Base-by-base conservation (phyloP, 2,888 invertebrate species). In the Eristalis tenax region DNA sequence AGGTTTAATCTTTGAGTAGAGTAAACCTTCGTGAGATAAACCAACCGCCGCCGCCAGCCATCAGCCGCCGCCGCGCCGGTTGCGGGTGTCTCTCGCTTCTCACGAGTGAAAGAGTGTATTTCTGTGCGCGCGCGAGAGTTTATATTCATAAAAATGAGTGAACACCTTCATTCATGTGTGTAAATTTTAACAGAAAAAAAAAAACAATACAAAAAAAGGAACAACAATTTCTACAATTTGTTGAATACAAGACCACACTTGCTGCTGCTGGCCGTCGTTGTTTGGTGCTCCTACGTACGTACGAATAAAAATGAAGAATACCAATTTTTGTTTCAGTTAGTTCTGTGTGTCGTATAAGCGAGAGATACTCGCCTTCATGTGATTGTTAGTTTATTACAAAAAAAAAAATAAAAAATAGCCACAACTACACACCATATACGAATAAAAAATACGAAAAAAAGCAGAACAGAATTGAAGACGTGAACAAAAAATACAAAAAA, bases 311-410 rank as follows among this genome's bases (percentile, higher is more conserved):
- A 83, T 87, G 87, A 87, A 80, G 87, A 87, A 83, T 79, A 87
- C 71, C 76, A 59, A 78, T 86, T 76, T 83, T 79, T 63, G 70
- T 78, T 83, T 87, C 79, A 87, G 70, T 87, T 87, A 83, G 86
- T 87, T 87, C 79, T 79, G 83, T 78, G 86, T 83, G 83, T 83
- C 79, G 87, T 83, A 73, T 83, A 86, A 82, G 75, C 83, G 70
- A 75, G 73, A 86, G 70, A 87, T 83, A 87, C 83, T 76, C 79
- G 38, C 38, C 38, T 68, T 87, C 79, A 75, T 83, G 79, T 73
- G 87, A 87, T 83, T 87, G 87, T 87, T 87, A 87, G 87, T 80
- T 87, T 87, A 87, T 87, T 83, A 87, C 79, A 79, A 83, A 87
- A 78, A 71, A 73, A 70, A 40, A 38, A n/a, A 57, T 23, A 71